Conservation (phyloP, 1,140 invertebrate genomes). For the Xylocopa sonorina region DNA sequence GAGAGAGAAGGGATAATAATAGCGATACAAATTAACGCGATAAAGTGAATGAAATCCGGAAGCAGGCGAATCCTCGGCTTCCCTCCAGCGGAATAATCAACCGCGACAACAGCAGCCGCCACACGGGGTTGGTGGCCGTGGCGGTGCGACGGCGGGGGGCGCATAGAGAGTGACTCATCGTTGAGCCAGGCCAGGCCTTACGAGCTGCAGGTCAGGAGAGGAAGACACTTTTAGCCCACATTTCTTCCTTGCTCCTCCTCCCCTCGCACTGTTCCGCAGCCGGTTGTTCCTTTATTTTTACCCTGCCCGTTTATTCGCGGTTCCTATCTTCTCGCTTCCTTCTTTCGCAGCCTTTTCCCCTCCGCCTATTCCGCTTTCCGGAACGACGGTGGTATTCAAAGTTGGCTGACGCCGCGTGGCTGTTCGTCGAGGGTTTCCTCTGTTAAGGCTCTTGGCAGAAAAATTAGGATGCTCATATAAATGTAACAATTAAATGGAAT, state of each 20-base stretch:
- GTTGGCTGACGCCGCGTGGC: not conserved
- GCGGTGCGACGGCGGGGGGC: slow-evolving; percentile 36
- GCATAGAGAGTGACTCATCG: slow-evolving; percentile 75
- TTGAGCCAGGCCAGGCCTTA: slow-evolving; percentile 72
- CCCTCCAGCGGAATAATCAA: slow-evolving; percentile 66
- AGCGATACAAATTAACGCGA: not conserved
- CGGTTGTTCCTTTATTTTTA: slow-evolving; percentile 65
- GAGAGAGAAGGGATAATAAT: no score
- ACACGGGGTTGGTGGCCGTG: slow-evolving; percentile 60
- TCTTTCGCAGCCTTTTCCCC: slow-evolving; percentile 4
- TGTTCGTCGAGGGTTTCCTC: no score
- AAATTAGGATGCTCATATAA: no score
- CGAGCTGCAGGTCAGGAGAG: slow-evolving; percentile 76
- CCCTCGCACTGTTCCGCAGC: slow-evolving; percentile 17
- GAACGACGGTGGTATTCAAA: no score
- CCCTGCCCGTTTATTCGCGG: slow-evolving; percentile 57
- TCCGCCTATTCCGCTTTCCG: not conserved
- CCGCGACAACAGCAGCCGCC: slow-evolving; percentile 44
- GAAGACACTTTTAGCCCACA: slow-evolving; percentile 78
- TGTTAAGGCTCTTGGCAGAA: no score
- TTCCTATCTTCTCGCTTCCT: slow-evolving; percentile 25
- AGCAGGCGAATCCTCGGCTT: not conserved
- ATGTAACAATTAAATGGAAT: no score
- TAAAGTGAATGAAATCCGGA: slow-evolving; percentile 20
- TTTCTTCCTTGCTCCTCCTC: slow-evolving; percentile 69